Evolutionary conservation across 2,113 vertebrate species (phyloP), one percentile per base, ranked within the genome.

Genomic region (Oxygymnocypris stewartii): DNA sequence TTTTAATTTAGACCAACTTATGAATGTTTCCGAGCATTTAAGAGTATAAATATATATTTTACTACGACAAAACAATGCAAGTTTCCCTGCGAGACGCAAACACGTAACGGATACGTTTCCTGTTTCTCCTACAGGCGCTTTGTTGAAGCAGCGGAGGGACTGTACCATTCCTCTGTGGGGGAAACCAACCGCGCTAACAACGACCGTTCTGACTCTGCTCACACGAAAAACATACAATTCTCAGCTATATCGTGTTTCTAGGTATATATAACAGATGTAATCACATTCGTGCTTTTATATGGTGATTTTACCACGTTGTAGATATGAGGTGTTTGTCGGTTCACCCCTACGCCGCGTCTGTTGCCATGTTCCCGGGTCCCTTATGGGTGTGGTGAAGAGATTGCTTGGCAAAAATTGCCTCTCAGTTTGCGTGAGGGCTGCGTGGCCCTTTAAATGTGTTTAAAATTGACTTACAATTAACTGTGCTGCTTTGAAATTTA

Each of bases 331-430:
- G 16, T 51, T 4, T 1, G 14, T 2, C 18, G 7, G 31, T 0
- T 3, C 91, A 88, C 93, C 93, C 94, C 93, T 89, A 85, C 1
- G 87, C 31, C 88, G 85, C 76, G 90, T 85, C 90, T 94, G 94
- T 95, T 95, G 95, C 94, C 91, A 95, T 94, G 94, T 94, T 95
- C 94, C 94, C 95, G 93, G 91, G 93, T 94, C 87, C 89, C 87
- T 93, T 94, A 95, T 94, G 95, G 95, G 95, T 95, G 95, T 95
- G 95, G 95, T 94, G 93, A 95, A 92, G 91, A 94, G 93, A 91
- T 89, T 88, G 91, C 91, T 94, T n/a, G 91, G 89, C 90, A 91
- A 93, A 94, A 91, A 92, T 85, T 88, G 89, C 91, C 92, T 92
- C 88, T 77, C 85, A 92, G 92, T 91, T 90, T 88, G 88, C 86